Evolutionary conservation across 2,888 invertebrate species (phyloP).

Genomic region (Rhopalosiphum nymphaeae): DNA sequence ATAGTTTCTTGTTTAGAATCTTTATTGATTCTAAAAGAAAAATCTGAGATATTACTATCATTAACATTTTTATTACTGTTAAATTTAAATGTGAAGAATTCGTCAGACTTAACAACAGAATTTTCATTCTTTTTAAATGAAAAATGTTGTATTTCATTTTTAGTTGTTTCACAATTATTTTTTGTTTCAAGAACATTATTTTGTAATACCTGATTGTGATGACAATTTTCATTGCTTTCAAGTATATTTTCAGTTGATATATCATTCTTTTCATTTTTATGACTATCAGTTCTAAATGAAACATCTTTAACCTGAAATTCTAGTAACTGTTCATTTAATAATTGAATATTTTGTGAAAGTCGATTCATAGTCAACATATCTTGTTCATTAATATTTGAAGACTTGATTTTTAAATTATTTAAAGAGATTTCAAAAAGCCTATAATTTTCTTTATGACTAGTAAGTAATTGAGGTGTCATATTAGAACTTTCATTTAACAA

Average conservation of each 20-base stretch:
- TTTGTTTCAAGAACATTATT: not conserved
- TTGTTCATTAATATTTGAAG: not conserved
- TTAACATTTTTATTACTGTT: not conserved
- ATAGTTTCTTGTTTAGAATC: not conserved
- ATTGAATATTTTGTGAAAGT: conserved; percentile 16
- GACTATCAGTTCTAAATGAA: not conserved
- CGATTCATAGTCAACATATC: not conserved
- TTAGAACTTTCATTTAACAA: not conserved
- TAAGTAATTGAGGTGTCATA: not conserved
- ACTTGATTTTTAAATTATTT: conserved; percentile 10
- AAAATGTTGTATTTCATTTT: not conserved
- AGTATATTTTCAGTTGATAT: not conserved
- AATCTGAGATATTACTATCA: not conserved
- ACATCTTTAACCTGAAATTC: not conserved
- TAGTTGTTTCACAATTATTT: not conserved
- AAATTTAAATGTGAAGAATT: conserved; percentile 36
- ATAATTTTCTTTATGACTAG: not conserved
- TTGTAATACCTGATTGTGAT: not conserved
- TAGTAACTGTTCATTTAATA: not conserved
- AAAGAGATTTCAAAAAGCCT: not conserved
- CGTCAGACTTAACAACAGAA: not conserved
- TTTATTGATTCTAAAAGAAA: conserved; percentile 28
- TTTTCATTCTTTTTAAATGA: conserved; percentile 19
- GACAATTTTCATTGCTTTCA: conserved; percentile 16
- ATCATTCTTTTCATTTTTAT: not conserved